A percentile compares a stretch with the other conserved stretches of the same genome.
phyloP scores from a whole-genome alignment of 2,888 invertebrate genomes.

The Thymelicus lineola region DNA sequence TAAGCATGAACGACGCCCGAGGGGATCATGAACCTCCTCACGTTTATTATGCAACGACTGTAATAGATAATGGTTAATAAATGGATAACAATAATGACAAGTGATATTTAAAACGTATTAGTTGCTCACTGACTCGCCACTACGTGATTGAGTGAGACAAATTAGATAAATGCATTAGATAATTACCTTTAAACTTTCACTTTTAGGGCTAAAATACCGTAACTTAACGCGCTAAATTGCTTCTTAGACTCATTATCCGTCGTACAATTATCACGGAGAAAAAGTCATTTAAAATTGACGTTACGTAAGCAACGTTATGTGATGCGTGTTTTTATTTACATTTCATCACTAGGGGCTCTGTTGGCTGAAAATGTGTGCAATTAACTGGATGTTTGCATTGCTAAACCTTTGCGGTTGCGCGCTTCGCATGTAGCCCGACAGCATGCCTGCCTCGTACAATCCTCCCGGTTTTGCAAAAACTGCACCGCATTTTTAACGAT shows the following conservation, averaged over 20 bases:
- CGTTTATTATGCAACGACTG: constrained; percentile 69
- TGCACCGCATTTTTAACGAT: constrained; percentile 61
- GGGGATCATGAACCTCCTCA: constrained; percentile 64
- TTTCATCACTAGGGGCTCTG: constrained; percentile 71
- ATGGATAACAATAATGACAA: constrained; percentile 64
- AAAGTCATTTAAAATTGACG: constrained; percentile 41
- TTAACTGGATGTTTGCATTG: constrained; percentile 67
- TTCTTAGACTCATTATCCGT: constrained; percentile 32
- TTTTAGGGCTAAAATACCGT: constrained; percentile 58
- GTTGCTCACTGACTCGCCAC: constrained; percentile 59
- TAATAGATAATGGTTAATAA: constrained; percentile 78
- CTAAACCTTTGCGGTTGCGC: constrained; percentile 52
- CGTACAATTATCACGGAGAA: constrained; percentile 32
- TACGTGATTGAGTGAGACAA: constrained; percentile 75
- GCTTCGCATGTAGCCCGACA: constrained; percentile 56
- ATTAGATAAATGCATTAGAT: constrained; percentile 72
- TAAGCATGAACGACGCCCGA: constrained; percentile 62
- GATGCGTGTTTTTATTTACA: constrained; percentile 69
- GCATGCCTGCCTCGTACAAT: constrained; percentile 59
- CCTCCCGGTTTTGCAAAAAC: constrained; percentile 62
- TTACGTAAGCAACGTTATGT: constrained; percentile 54
- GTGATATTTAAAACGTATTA: constrained; percentile 78
- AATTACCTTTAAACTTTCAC: constrained; percentile 70
- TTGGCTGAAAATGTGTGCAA: constrained; percentile 71
- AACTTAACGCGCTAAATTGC: constrained; percentile 34